Evolutionary conservation across 2,113 vertebrate genomes (phyloP).

Genomic region (Odontophorus gujanensis): DNA sequence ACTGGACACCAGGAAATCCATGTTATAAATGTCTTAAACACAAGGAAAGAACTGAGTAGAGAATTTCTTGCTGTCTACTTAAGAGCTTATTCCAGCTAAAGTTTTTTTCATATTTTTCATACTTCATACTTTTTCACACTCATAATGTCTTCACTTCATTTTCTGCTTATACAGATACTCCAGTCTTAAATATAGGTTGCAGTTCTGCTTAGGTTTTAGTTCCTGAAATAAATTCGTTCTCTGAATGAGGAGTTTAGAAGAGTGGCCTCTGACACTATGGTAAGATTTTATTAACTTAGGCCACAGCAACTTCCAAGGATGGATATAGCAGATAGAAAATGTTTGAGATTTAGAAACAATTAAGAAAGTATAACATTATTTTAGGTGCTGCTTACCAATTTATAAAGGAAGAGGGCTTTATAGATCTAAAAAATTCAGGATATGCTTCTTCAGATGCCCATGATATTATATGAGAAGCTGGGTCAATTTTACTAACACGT

Average conservation of each 20-base stretch:
- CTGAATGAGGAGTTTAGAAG: neutral
- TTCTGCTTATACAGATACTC: neutral
- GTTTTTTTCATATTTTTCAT: neutral
- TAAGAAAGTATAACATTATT: neutral
- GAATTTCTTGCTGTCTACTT: neutral
- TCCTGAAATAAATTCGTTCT: neutral
- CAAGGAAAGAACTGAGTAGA: neutral
- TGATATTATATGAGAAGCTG: slow-evolving; percentile 28
- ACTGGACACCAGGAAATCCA: neutral
- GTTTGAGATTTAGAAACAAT: slow-evolving; percentile 12
- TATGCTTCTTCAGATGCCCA: slow-evolving; percentile 27
- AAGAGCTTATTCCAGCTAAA: neutral
- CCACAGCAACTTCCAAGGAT: neutral
- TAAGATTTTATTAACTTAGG: neutral
- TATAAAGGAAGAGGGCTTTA: slow-evolving; percentile 48
- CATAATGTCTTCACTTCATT: neutral
- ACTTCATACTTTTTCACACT: neutral
- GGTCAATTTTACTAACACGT: slow-evolving; percentile 47
- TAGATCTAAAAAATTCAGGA: slow-evolving; percentile 52
- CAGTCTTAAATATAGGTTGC: neutral
- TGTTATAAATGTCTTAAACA: neutral
- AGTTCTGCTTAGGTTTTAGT: neutral
- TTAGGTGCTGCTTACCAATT: slow-evolving; percentile 35
- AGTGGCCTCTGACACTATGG: neutral
- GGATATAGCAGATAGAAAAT: neutral